A percentile compares a stretch with the other conserved stretches of the same genome.
Conservation (phyloP, 2,888 invertebrate species). For the Kuschelorhynchus macadamiae region DNA sequence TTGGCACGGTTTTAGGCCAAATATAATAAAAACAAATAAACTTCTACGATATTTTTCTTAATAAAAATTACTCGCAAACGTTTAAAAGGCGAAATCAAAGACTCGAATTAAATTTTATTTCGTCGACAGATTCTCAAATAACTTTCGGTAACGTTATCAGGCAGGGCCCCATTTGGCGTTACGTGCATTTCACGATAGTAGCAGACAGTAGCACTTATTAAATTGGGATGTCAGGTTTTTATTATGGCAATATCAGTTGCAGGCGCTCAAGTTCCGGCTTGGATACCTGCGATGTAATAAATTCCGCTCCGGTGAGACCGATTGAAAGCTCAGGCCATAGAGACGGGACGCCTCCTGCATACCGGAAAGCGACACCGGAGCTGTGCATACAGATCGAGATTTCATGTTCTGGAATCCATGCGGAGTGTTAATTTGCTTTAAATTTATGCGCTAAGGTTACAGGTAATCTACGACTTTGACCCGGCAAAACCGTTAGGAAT, state of each 20-base stretch:
- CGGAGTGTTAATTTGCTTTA: slow-evolving; percentile 44
- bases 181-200: no score
- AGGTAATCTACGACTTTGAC: slow-evolving; percentile 44
- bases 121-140: no score
- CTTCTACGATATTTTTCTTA: no score
- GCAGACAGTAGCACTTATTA: slow-evolving; percentile 29
- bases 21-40: no score
- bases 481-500: slow-evolving; percentile 27
- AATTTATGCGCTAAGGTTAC: slow-evolving; percentile 47
- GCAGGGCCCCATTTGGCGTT: no score
- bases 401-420: slow-evolving; percentile 46
- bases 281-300: slow-evolving; percentile 47
- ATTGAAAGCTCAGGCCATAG: slow-evolving; percentile 46
- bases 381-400: slow-evolving; percentile 47
- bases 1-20: no score
- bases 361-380: slow-evolving; percentile 38
- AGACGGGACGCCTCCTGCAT: slow-evolving; percentile 45
- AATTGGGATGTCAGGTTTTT: slow-evolving; percentile 45
- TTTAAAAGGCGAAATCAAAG: no score
- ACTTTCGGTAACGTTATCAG: no score
- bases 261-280: slow-evolving; percentile 37
- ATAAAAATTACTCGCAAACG: no score
- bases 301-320: slow-evolving; percentile 44
- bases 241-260: slow-evolving; percentile 47
- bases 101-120: no score